phyloP scores from a whole-genome alignment of 2,888 invertebrate genomes.

The Cheilosia impressa region DNA sequence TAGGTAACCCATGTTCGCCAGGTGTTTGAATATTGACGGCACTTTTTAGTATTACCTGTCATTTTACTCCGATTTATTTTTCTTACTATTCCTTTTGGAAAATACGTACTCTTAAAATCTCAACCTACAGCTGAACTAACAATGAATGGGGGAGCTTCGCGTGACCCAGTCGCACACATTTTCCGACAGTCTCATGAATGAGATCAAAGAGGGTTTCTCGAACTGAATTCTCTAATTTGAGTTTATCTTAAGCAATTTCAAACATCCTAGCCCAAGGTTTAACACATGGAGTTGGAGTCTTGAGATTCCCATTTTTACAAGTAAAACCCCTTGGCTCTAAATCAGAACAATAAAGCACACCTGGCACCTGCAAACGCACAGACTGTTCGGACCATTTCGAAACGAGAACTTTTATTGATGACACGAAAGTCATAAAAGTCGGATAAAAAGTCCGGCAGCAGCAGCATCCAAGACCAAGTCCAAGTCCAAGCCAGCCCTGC shows the following conservation, averaged over 20 bases:
- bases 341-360: conserved; percentile 19
- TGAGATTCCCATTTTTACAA: no score
- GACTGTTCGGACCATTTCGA: conserved; percentile 4
- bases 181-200: background rate
- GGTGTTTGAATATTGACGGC: no score
- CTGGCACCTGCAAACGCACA: background rate
- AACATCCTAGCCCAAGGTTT: background rate
- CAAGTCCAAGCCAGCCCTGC: background rate
- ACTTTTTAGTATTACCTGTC: no score
- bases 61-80: no score
- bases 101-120: no score
- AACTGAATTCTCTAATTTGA: no score
- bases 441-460: conserved; percentile 53
- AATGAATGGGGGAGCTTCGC: no score
- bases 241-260: no score
- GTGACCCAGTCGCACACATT: background rate
- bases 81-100: no score
- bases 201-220: no score
- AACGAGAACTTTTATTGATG: conserved; percentile 47
- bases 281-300: background rate
- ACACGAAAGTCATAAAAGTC: conserved; percentile 41
- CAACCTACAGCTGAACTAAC: no score
- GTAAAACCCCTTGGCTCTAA: background rate
- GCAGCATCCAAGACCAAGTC: conserved; percentile 16
- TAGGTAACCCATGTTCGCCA: no score